Percentiles rank a stretch among this genome's conserved stretches.
These are phyloP conservation scores for Amorpha juglandis DNA, from an alignment of 2,888 invertebrate species.

Conservation along the genomic window DNA sequence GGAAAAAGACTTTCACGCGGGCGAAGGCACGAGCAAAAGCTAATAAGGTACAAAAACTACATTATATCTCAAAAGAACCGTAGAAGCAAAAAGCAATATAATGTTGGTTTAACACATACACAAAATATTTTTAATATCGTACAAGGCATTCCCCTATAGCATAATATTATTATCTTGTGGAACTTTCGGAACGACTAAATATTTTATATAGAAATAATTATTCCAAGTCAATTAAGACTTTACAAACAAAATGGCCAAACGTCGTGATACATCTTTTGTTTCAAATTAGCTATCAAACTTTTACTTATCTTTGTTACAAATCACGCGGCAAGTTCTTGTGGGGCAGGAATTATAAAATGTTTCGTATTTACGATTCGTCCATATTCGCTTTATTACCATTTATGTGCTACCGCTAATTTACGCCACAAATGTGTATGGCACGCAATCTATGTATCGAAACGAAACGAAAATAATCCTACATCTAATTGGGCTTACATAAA, in stretches of 20 bases:
- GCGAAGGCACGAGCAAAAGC: too few relatives aligned
- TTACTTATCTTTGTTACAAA: constrained; percentile 56
- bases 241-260: constrained; percentile 20
- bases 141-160: too few relatives aligned
- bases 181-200: too few relatives aligned
- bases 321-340: constrained; percentile 49
- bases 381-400: constrained; percentile 62
- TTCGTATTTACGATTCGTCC: constrained; percentile 65
- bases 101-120: too few relatives aligned
- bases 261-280: constrained; percentile 26
- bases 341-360: constrained; percentile 60
- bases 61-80: too few relatives aligned
- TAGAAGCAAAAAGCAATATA: too few relatives aligned
- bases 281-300: constrained; percentile 38
- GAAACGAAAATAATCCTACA: constrained; percentile 30
- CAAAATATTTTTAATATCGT: too few relatives aligned
- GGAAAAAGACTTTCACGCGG: too few relatives aligned
- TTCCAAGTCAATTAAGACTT: constrained; percentile 10
- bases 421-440: constrained; percentile 51
- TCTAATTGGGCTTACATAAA: too few relatives aligned
- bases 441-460: constrained; percentile 48
- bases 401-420: constrained; percentile 56
- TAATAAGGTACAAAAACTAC: too few relatives aligned
- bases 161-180: too few relatives aligned
- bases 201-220: too few relatives aligned